These are phyloP conservation scores for Pygoscelis adeliae DNA, from an alignment of 2,113 vertebrate species.

Conservation along the genomic window DNA sequence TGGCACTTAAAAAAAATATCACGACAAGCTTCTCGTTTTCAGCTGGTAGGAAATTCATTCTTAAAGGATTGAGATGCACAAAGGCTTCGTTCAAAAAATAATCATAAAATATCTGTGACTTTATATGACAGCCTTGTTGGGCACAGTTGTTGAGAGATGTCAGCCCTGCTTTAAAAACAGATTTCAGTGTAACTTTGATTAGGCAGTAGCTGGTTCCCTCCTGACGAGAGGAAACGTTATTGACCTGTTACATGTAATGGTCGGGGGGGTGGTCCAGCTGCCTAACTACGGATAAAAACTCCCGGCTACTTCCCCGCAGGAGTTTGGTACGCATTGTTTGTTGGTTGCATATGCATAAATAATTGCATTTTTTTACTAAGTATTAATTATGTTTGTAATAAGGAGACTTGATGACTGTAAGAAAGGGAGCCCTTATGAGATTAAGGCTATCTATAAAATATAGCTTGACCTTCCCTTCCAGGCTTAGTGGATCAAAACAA, in stretches of 20 bases:
- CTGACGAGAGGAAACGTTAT: not conserved
- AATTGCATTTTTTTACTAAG: not conserved
- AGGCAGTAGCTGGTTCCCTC: not conserved
- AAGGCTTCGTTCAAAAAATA: not conserved
- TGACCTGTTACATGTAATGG: accelerated
- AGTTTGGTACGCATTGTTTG: accelerated
- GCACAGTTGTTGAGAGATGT: not conserved
- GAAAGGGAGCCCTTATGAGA: not conserved
- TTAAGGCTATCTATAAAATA: constrained; percentile 10
- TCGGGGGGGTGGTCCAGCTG: not conserved
- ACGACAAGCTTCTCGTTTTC: not conserved
- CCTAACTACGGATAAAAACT: not conserved
- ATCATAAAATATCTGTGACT: not conserved
- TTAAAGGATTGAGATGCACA: not conserved
- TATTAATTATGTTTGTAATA: not conserved
- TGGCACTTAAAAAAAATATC: not conserved
- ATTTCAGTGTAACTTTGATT: not conserved
- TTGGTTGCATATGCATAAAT: not conserved
- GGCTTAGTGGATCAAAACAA: not conserved
- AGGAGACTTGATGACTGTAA: not conserved
- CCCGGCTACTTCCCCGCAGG: not conserved
- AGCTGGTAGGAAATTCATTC: not conserved
- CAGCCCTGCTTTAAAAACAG: not conserved
- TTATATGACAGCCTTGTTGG: not conserved
- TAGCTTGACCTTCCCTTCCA: constrained; percentile 8